A percentile compares a stretch with the other conserved stretches of the same genome.
Conservation (phyloP, 23 tunicate genomes). For the Halocynthia aurantium region DNA sequence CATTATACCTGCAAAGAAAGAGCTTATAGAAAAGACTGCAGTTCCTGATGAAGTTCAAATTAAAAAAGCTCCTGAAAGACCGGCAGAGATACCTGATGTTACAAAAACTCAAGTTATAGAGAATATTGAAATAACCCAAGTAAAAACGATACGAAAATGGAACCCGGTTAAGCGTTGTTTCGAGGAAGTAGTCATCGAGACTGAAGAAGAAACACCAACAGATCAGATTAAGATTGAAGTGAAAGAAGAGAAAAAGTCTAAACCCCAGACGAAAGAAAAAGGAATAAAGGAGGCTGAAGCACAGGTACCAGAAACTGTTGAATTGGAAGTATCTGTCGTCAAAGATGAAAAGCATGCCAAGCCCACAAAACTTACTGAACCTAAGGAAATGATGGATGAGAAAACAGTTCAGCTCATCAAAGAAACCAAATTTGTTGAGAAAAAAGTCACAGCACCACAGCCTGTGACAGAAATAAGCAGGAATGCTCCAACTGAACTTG, state of each 20-base stretch:
- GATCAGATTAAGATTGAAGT: not conserved
- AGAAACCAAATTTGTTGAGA: not conserved
- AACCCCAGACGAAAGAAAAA: not conserved
- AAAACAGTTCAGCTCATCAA: not conserved
- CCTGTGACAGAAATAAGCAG: too few species aligned
- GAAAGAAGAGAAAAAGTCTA: not conserved
- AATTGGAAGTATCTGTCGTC: not conserved
- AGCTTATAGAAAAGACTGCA: too few species aligned
- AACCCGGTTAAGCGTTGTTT: constrained; percentile 41
- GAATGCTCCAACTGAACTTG: too few species aligned
- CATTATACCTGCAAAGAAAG: too few species aligned
- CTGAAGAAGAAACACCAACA: not conserved
- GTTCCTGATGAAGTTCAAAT: too few species aligned
- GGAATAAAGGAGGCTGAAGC: not conserved
- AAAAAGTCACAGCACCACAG: not conserved
- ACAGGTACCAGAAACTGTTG: not conserved
- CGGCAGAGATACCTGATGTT: constrained; percentile 8
- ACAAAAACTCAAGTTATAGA: not conserved
- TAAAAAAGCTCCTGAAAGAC: not conserved
- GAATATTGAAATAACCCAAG: not conserved
- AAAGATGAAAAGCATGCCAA: not conserved
- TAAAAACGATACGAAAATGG: constrained; percentile 47
- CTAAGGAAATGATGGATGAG: not conserved
- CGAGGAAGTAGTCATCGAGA: constrained; percentile 18
- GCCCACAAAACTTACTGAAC: not conserved